Percentiles rank a stretch among this genome's conserved stretches.
These are phyloP conservation scores for Isaurus tuberculatus DNA, from an alignment of 92 coral and sea anemone genomes.

Conservation along the genomic window DNA sequence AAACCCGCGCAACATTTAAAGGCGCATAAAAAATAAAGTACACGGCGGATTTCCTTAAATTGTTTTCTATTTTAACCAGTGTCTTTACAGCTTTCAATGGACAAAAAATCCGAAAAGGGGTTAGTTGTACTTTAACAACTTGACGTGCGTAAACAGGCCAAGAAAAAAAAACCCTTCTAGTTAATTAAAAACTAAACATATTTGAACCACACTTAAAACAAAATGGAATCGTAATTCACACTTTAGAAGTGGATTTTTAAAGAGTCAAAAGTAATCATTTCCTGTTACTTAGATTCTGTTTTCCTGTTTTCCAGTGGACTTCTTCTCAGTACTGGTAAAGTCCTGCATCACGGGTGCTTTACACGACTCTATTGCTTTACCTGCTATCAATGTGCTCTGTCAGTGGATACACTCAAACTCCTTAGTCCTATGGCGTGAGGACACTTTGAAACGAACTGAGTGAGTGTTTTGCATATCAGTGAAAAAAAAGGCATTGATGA, in stretches of 20 bases:
- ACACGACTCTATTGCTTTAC: slow-evolving; percentile 54
- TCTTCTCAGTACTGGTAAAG: slow-evolving; percentile 66
- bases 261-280: background rate
- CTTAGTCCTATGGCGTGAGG: slow-evolving; percentile 75
- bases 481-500: background rate
- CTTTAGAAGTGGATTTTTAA: background rate
- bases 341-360: slow-evolving; percentile 33
- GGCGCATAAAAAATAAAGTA: too few species aligned
- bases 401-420: slow-evolving; percentile 87
- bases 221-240: too few species aligned
- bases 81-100: too few species aligned
- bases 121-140: too few species aligned
- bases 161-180: too few species aligned
- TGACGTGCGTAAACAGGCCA: too few species aligned
- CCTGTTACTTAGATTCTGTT: background rate
- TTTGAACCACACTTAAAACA: too few species aligned
- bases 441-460: slow-evolving; percentile 66
- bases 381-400: slow-evolving; percentile 79
- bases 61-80: too few species aligned
- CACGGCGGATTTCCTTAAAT: too few species aligned
- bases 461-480: slow-evolving; percentile 39
- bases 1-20: too few species aligned
- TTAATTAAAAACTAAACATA: too few species aligned
- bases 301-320: slow-evolving; percentile 61
- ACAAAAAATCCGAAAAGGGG: too few species aligned